phyloP scores from a whole-genome alignment of 2,888 invertebrate genomes.

The Mesoligia furuncula region DNA sequence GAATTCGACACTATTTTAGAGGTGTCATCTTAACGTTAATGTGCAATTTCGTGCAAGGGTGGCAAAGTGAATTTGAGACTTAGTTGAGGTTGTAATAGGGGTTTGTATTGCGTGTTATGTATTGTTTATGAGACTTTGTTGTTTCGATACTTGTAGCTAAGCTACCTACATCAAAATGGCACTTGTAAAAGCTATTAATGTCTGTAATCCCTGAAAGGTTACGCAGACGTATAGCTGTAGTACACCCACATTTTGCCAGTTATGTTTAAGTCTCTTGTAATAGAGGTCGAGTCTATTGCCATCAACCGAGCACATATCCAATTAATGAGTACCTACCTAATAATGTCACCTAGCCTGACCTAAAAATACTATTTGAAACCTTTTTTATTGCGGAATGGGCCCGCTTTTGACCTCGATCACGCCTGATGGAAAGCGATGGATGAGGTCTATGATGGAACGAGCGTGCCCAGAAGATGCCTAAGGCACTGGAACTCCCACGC shows the following conservation, averaged over 20 bases:
- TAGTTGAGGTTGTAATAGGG: neutral
- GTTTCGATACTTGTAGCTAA: neutral
- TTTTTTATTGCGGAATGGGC: no score
- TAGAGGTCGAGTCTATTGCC: neutral
- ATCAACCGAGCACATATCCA: neutral
- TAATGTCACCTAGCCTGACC: neutral
- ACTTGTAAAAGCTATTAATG: neutral
- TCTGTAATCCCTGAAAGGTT: neutral
- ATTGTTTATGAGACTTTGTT: neutral
- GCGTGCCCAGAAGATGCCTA: no score
- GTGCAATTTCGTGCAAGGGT: neutral
- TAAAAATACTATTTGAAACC: neutral
- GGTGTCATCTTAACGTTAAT: neutral
- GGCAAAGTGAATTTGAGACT: slow-evolving; percentile 7
- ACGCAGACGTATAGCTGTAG: neutral
- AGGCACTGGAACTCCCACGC: no score
- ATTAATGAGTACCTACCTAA: neutral
- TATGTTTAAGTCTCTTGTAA: neutral
- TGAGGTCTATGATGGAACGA: no score
- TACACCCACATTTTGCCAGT: neutral
- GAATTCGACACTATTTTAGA: slow-evolving; percentile 40
- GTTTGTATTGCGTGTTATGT: neutral
- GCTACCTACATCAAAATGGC: neutral
- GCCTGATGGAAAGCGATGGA: no score
- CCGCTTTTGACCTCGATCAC: no score